Evolutionary conservation across 2,113 vertebrate species (phyloP).

Genomic region (Tragelaphus strepsiceros): DNA sequence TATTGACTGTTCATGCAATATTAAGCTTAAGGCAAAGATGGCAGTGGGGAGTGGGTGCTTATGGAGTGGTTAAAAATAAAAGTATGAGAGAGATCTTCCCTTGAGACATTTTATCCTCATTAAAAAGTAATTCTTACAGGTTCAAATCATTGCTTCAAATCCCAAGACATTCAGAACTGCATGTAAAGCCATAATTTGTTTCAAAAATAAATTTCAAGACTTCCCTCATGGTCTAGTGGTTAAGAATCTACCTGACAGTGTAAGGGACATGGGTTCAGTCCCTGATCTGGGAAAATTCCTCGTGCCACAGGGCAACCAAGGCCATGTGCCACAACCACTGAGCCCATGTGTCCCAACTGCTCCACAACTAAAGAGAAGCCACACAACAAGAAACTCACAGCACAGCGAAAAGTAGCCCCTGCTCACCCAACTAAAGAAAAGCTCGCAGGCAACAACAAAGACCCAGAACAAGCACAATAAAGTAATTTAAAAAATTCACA

Average conservation of each 20-base stretch:
- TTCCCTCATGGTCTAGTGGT: not conserved
- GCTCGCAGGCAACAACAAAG: not conserved
- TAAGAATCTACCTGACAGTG: not conserved
- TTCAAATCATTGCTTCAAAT: not conserved
- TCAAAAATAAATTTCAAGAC: slow-evolving; percentile 1
- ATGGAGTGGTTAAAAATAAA: not conserved
- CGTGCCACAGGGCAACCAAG: not conserved
- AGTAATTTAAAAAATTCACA: not conserved
- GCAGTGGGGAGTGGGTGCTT: not conserved
- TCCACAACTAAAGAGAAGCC: not conserved
- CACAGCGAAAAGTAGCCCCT: not conserved
- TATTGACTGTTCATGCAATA: not conserved
- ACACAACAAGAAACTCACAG: not conserved
- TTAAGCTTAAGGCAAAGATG: not conserved
- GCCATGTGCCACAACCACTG: not conserved
- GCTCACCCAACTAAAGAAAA: not conserved
- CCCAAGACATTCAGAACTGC: not conserved
- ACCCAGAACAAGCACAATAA: not conserved
- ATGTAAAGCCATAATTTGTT: not conserved
- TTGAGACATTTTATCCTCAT: not conserved
- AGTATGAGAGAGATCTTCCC: not conserved
- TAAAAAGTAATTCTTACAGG: not conserved
- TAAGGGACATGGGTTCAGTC: not conserved
- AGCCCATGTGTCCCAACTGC: not conserved
- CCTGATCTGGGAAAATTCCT: not conserved